A percentile compares a stretch with the other conserved stretches of the same genome.
These are phyloP conservation scores for Ciconia nigra DNA, from an alignment of 2,797 vertebrate genomes.

Conservation along the genomic window DNA sequence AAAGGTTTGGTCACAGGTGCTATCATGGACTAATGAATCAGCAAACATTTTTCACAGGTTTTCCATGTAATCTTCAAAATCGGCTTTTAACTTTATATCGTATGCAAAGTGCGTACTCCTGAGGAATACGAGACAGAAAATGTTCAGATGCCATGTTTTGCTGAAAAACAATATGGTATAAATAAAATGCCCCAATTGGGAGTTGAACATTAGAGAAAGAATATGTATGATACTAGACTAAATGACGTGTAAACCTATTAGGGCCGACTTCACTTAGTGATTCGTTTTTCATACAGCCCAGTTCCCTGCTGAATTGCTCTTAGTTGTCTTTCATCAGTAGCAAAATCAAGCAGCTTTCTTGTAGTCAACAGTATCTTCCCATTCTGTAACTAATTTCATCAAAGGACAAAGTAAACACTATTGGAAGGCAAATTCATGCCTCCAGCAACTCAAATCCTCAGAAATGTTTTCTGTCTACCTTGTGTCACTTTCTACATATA, in stretches of 20 bases:
- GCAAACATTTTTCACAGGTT: conserved; percentile 12
- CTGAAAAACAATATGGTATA: conserved; percentile 45
- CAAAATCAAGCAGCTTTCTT: conserved; percentile 66
- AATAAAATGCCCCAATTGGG: conserved; percentile 57
- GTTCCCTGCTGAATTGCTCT: conserved; percentile 60
- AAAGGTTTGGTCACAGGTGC: neutral
- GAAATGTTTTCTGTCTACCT: conserved; percentile 58
- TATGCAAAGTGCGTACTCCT: neutral
- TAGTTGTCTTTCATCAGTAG: conserved; percentile 69
- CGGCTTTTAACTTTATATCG: conserved; percentile 2
- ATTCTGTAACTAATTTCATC: conserved; percentile 72
- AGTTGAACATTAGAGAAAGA: conserved; percentile 16
- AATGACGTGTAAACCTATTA: conserved; percentile 64
- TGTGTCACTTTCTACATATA: conserved; percentile 62
- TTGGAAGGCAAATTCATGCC: conserved; percentile 62
- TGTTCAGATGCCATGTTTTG: conserved; percentile 25
- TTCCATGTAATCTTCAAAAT: conserved; percentile 18
- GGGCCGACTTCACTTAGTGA: conserved; percentile 52
- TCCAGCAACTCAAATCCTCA: conserved; percentile 64
- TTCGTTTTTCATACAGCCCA: conserved; percentile 52
- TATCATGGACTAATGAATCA: neutral
- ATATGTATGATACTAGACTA: conserved; percentile 30
- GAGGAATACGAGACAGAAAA: conserved; percentile 17
- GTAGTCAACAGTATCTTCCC: conserved; percentile 58
- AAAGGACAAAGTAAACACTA: conserved; percentile 66